phyloP scores from a whole-genome alignment of 2,888 invertebrate species.

The Reticulitermes lucifugus region DNA sequence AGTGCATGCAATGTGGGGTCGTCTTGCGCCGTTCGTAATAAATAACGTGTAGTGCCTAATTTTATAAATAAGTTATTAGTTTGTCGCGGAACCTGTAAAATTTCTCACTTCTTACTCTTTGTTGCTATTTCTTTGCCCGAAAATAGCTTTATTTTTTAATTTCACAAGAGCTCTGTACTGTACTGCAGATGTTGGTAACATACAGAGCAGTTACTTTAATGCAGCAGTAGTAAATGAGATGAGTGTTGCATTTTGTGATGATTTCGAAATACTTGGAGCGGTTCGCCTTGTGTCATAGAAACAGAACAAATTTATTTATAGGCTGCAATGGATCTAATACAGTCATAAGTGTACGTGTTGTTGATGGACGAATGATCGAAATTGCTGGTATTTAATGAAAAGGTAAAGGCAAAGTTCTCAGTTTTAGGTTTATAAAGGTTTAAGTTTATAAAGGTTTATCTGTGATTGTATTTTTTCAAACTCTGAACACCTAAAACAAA shows the following conservation, averaged over 20 bases:
- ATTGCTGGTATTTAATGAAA: background rate
- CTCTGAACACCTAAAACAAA: too few relatives aligned
- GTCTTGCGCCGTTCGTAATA: too few relatives aligned
- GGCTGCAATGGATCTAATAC: background rate
- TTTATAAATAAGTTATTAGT: too few relatives aligned
- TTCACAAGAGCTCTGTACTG: background rate
- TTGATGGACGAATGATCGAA: constrained; percentile 2
- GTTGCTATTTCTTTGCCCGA: too few relatives aligned
- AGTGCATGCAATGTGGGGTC: too few relatives aligned
- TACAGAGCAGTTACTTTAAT: background rate
- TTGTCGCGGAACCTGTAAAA: too few relatives aligned
- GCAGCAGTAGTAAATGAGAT: background rate
- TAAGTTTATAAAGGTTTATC: too few relatives aligned
- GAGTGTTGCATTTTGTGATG: background rate
- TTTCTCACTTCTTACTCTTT: too few relatives aligned
- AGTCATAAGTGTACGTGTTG: background rate
- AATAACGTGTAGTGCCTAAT: too few relatives aligned
- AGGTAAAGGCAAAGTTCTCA: background rate
- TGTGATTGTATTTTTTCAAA: too few relatives aligned
- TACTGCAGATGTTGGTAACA: constrained; percentile 1
- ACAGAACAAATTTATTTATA: background rate
- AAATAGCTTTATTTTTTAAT: background rate
- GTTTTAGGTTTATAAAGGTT: background rate
- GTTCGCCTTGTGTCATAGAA: background rate
- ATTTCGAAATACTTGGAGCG: background rate